Percentiles rank a stretch among this genome's conserved stretches.
These are phyloP conservation scores for Onychorhynchus coronatus DNA, from an alignment of 2,113 vertebrate species.

Conservation along the genomic window DNA sequence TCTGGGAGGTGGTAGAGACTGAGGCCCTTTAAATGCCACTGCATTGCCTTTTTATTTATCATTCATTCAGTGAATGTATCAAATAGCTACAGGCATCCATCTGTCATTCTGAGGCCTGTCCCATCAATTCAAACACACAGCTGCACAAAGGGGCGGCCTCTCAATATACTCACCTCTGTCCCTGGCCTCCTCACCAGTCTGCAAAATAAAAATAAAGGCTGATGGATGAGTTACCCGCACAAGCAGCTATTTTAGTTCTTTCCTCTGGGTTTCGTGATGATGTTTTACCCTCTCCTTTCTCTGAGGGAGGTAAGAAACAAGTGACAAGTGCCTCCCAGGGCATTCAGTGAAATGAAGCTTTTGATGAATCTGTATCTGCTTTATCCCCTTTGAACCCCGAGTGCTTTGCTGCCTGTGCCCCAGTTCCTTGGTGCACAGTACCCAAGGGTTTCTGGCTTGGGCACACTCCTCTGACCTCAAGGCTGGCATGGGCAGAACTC, in stretches of 20 bases:
- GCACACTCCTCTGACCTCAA: not conserved
- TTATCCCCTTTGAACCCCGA: not conserved
- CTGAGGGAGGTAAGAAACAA: not conserved
- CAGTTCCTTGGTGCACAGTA: accelerated
- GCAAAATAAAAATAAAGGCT: constrained; percentile 13
- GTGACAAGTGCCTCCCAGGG: not conserved
- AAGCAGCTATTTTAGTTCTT: not conserved
- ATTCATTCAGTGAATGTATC: constrained; percentile 39
- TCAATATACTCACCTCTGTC: not conserved
- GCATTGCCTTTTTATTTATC: constrained; percentile 38
- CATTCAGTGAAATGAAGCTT: not conserved
- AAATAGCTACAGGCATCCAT: constrained; percentile 32
- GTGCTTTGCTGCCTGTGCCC: not conserved
- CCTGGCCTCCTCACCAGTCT: not conserved
- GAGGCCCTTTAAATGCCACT: constrained; percentile 15
- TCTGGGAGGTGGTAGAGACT: not conserved
- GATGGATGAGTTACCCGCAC: not conserved
- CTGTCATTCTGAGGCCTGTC: constrained; percentile 13
- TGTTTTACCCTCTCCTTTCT: not conserved
- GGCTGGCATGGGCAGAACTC: not conserved
- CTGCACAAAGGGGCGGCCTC: not conserved
- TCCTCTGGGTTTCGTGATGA: not conserved
- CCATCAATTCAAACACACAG: not conserved
- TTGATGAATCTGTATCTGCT: not conserved
- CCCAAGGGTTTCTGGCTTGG: not conserved